phyloP scores from a whole-genome alignment of 2,113 vertebrate genomes.

The Poecile atricapillus region DNA sequence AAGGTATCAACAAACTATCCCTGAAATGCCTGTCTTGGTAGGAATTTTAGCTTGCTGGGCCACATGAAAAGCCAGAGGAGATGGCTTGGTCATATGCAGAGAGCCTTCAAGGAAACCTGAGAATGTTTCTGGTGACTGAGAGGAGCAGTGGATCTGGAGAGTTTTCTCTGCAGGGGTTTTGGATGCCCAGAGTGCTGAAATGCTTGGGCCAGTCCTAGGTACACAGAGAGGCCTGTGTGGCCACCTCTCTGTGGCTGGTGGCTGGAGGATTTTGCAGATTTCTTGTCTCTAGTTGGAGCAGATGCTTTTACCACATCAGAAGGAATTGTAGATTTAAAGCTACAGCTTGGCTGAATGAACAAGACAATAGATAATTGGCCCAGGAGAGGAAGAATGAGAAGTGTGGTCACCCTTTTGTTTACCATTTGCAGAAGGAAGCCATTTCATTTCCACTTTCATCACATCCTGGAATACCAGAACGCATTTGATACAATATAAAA shows the following conservation, averaged over 20 bases:
- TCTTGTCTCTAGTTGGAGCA: background rate
- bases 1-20: background rate
- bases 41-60: background rate
- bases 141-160: background rate
- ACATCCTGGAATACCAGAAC: background rate
- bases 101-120: background rate
- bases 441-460: background rate
- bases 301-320: background rate
- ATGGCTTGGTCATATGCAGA: background rate
- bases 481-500: background rate
- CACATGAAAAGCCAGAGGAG: background rate
- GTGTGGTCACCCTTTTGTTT: background rate
- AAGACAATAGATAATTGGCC: background rate
- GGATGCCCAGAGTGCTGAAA: background rate
- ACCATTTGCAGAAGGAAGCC: background rate
- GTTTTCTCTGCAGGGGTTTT: background rate
- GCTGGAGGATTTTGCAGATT: background rate
- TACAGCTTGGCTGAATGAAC: background rate
- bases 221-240: background rate
- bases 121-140: background rate
- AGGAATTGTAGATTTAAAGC: background rate
- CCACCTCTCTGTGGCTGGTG: background rate
- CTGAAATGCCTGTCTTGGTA: background rate
- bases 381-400: background rate
- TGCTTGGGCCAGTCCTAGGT: background rate